Base-by-base conservation (phyloP, 2,888 invertebrate genomes). In the Stratiomys singularior region DNA sequence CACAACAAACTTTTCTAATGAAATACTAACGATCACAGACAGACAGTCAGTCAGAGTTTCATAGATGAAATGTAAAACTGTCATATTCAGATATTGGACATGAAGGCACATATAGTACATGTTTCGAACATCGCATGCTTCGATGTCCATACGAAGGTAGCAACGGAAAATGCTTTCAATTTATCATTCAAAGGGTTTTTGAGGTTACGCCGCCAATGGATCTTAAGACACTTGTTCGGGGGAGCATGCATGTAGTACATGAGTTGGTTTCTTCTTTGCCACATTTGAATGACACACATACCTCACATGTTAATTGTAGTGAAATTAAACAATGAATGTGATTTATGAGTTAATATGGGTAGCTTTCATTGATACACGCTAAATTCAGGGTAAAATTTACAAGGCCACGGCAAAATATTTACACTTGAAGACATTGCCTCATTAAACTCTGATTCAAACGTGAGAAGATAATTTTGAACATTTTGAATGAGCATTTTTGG, bases 121-220 rank as follows among this genome's bases (percentile, higher is more conserved):
- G 52, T 52, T 52, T n/a, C 7, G 52, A n/a, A 52, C 52, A 52
- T n/a, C 15, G 9, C 7, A 52, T 52, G 15, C 15, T 4, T 52
- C 28, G 7, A 64, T 72, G 71, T 13, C 71, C 71, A 52, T 47
- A 72, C 27, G 21, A 72, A 72, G 18, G 25, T 72, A 56, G 27
- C 4, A 56, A 27, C 27, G 56, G 71, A 72, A 72, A 72, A 56
- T 56, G 71, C 28, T 72, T 72, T 72, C 71, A 28, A 72, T 56
- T 72, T 52, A 52, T 52, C 52, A 15, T 56, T 72, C 58, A 25
- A 58, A 74, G 74, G 74, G 44, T 74, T 74, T 74, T 5, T 37
- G 74, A 74, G 74, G 74, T 72, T 72, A 56, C 18, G n/a, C n/a
- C n/a, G n/a, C n/a, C n/a, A n/a, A n/a, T n/a, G n/a, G n/a, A n/a